Percentiles rank a stretch among this genome's conserved stretches.
Conservation (phyloP, 53 echinoderm and acorn worm species). For the Temnopleurus reevesii region DNA sequence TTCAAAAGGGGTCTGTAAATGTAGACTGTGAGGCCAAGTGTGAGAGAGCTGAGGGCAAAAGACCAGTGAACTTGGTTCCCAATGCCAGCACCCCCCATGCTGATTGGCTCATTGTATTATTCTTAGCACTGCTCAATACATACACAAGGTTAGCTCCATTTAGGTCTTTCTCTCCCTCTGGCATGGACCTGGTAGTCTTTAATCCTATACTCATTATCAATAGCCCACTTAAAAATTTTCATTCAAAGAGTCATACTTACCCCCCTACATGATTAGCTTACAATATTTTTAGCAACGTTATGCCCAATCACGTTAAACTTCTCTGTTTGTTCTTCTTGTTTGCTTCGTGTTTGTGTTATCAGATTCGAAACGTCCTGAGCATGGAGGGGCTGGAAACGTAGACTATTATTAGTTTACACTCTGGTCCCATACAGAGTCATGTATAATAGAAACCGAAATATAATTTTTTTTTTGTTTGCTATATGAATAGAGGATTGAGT, state of each 20-base stretch:
- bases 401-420: neutral
- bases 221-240: neutral
- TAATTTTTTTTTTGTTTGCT: slow-evolving; percentile 26
- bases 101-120: slow-evolving; percentile 51
- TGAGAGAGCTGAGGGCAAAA: slow-evolving; percentile 43
- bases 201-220: neutral
- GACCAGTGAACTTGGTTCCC: slow-evolving; percentile 48
- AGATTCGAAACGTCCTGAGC: neutral
- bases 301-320: neutral
- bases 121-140: slow-evolving; percentile 26
- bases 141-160: slow-evolving; percentile 52
- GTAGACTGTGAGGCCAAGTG: neutral
- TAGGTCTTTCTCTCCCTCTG: slow-evolving; percentile 19
- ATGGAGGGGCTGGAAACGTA: neutral
- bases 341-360: neutral
- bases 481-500: slow-evolving; percentile 28
- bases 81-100: neutral
- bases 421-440: neutral
- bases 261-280: neutral
- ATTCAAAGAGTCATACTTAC: neutral
- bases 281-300: neutral
- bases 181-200: neutral
- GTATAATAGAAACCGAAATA: slow-evolving; percentile 46
- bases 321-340: neutral
- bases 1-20: neutral